These are phyloP conservation scores for Monochamus saltuarius DNA, from an alignment of 1,140 invertebrate species.

Conservation along the genomic window DNA sequence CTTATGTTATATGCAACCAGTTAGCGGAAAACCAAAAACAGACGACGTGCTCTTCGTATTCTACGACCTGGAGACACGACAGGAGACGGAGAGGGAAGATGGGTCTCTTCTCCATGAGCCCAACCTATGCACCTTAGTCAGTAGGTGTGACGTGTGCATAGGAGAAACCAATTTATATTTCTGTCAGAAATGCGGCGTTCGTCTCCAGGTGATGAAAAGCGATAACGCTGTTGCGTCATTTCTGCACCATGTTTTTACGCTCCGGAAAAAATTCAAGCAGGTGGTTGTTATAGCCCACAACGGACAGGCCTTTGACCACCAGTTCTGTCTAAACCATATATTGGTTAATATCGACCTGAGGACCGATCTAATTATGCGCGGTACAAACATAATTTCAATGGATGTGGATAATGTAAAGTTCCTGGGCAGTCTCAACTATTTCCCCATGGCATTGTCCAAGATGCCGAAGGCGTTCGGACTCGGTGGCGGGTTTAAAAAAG, in stretches of 20 bases:
- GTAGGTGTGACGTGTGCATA: slow-evolving; percentile 16
- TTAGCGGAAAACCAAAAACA: too few relatives aligned
- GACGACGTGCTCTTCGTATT: too few relatives aligned
- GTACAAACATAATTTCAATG: too few relatives aligned
- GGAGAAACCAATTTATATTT: not conserved
- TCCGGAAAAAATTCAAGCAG: slow-evolving; percentile 13
- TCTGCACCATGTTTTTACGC: slow-evolving; percentile 1
- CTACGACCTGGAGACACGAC: slow-evolving; percentile 25
- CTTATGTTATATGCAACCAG: too few relatives aligned
- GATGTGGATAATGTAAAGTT: too few relatives aligned
- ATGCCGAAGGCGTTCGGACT: not conserved
- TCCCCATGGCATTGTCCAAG: slow-evolving; percentile 16
- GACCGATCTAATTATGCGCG: slow-evolving; percentile 10
- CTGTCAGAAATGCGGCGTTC: slow-evolving; percentile 11
- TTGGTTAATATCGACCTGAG: slow-evolving; percentile 2
- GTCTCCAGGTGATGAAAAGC: too few relatives aligned
- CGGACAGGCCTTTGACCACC: slow-evolving; percentile 10
- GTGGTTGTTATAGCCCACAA: slow-evolving; percentile 15
- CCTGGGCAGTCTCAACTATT: too few relatives aligned
- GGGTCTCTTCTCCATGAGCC: slow-evolving; percentile 12
- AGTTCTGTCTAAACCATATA: slow-evolving; percentile 11
- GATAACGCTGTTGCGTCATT: too few relatives aligned
- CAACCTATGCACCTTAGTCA: too few relatives aligned
- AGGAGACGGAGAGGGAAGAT: slow-evolving; percentile 17
- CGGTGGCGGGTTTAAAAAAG: slow-evolving; percentile 2